Conservation (phyloP, 2,888 invertebrate genomes). For the Lordiphosa fenestrarum region DNA sequence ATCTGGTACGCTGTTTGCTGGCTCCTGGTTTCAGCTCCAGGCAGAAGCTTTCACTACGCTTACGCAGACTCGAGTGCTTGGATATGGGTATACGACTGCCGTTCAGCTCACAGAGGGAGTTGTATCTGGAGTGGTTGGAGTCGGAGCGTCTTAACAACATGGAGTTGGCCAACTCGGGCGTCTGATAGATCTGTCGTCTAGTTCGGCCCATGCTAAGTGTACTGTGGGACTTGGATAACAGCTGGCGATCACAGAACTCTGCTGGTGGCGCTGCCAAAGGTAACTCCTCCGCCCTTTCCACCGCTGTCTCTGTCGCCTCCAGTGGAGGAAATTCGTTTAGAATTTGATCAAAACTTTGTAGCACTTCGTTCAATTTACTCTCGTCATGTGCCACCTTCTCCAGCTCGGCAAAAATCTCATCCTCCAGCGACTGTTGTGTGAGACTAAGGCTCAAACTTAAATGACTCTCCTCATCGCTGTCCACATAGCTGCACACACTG, state of each 20-base stretch:
- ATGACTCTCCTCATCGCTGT: slow-evolving; percentile 77
- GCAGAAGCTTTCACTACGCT: slow-evolving; percentile 75
- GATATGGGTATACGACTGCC: slow-evolving; percentile 84
- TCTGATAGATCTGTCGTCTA: slow-evolving; percentile 54
- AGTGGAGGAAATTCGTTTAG: slow-evolving; percentile 80
- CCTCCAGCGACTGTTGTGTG: slow-evolving; percentile 77
- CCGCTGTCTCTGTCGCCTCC: slow-evolving; percentile 12
- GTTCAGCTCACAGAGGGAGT: slow-evolving; percentile 80
- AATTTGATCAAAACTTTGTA: slow-evolving; percentile 82
- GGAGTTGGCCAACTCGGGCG: slow-evolving; percentile 50
- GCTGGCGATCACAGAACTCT: slow-evolving; percentile 37
- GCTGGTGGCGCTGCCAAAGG: slow-evolving; percentile 41
- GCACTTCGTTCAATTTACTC: slow-evolving; percentile 81
- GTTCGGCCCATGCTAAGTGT: slow-evolving; percentile 83
- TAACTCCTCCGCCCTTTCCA: neutral
- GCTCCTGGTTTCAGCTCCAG: slow-evolving; percentile 31
- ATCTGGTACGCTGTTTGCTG: slow-evolving; percentile 47
- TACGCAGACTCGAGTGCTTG: slow-evolving; percentile 67
- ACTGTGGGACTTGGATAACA: slow-evolving; percentile 86
- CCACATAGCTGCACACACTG: slow-evolving; percentile 62
- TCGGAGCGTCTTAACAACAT: slow-evolving; percentile 43
- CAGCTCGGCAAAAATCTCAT: slow-evolving; percentile 80
- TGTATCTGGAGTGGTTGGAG: slow-evolving; percentile 49
- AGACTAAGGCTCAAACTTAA: slow-evolving; percentile 72
- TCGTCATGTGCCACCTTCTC: slow-evolving; percentile 80